A percentile compares a stretch with the other conserved stretches of the same genome.
Conservation (phyloP, 2,113 vertebrate genomes). For the Platycercus adscitus region DNA sequence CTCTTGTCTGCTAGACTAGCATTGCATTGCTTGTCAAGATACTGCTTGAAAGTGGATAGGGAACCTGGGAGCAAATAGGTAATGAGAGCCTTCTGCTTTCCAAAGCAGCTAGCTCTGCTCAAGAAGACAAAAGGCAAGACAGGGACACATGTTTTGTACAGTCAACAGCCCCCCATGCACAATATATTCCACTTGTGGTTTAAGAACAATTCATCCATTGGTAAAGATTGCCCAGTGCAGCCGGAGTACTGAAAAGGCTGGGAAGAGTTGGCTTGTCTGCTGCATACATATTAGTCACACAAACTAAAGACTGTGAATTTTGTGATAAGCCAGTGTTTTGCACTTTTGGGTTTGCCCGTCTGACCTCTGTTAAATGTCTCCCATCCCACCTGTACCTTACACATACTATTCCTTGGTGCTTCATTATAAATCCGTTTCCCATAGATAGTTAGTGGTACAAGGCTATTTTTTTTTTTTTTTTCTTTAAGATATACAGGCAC, state of each 20-base stretch:
- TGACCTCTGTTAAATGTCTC: neutral
- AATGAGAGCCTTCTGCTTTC: neutral
- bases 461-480: neutral
- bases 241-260: neutral
- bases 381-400: neutral
- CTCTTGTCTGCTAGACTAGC: rapidly evolving
- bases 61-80: neutral
- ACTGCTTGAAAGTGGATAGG: neutral
- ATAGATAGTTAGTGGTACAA: neutral
- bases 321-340: neutral
- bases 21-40: neutral
- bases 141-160: neutral
- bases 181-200: neutral
- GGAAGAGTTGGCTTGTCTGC: neutral
- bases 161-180: neutral
- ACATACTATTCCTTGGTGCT: neutral
- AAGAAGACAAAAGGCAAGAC: neutral
- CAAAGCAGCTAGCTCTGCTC: neutral
- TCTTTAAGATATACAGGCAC: neutral
- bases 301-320: neutral
- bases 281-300: neutral
- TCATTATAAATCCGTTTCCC: neutral
- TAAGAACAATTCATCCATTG: neutral
- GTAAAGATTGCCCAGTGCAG: neutral
- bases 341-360: neutral